These are phyloP conservation scores for Cremastinae sp. DNA, from an alignment of 2,888 invertebrate genomes.

Conservation along the genomic window DNA sequence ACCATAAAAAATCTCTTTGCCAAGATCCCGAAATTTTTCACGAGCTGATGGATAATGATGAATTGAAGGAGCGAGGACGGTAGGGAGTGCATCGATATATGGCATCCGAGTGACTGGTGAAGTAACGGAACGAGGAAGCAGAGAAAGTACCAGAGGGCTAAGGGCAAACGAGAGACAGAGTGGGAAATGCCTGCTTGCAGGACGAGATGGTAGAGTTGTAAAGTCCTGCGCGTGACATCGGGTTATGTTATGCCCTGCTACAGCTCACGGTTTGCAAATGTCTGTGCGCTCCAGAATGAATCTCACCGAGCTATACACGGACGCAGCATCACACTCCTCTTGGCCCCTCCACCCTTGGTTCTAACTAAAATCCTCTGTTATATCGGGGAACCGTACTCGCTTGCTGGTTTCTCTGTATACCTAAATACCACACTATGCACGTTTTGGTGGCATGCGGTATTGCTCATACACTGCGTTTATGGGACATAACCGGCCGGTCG, in stretches of 20 bases:
- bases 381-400: constrained; percentile 66
- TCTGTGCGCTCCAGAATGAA: constrained; percentile 67
- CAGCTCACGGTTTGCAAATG: constrained; percentile 68
- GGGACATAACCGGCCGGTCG: constrained; percentile 78
- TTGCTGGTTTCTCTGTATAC: constrained; percentile 59
- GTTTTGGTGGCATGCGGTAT: constrained; percentile 76
- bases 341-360: constrained; percentile 20
- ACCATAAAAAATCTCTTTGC: too few species aligned
- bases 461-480: constrained; percentile 79
- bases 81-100: constrained; percentile 44
- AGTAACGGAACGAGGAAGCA: constrained; percentile 13
- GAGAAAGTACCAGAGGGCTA: constrained; percentile 34
- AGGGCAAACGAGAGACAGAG: constrained; percentile 59
- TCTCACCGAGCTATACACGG: constrained; percentile 58
- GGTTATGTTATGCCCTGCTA: constrained; percentile 76
- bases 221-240: constrained; percentile 79
- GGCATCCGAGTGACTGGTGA: constrained; percentile 21
- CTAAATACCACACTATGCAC: constrained; percentile 64
- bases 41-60: constrained; percentile 50
- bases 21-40: too few species aligned
- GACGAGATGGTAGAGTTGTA: constrained; percentile 78
- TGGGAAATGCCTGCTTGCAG: constrained; percentile 62
- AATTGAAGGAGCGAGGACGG: constrained; percentile 32
- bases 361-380: constrained; percentile 24
- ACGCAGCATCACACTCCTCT: constrained; percentile 51